A percentile compares a stretch with the other conserved stretches of the same genome.
Evolutionary conservation across 92 coral and sea anemone species (phyloP).

Genomic region (Micromussa lordhowensis): DNA sequence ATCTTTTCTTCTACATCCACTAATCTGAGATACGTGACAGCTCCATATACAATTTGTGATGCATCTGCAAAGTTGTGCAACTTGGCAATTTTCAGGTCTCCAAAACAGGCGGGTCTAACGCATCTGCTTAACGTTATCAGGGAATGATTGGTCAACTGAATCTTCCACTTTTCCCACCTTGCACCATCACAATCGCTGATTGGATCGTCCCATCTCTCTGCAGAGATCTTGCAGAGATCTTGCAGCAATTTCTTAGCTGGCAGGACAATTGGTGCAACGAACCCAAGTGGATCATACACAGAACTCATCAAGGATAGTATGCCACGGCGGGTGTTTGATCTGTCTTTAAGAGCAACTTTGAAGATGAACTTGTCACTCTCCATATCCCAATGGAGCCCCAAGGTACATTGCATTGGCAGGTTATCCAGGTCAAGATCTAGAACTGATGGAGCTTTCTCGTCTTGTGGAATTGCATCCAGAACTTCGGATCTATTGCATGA

Average conservation of each 20-base stretch:
- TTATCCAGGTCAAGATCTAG: neutral
- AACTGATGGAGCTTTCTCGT: neutral
- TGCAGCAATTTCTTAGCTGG: too few species aligned
- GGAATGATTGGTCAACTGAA: slow-evolving; percentile 19
- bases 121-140: slow-evolving; percentile 16
- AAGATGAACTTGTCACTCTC: too few species aligned
- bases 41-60: too few species aligned
- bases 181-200: neutral
- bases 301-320: slow-evolving; percentile 12
- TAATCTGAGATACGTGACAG: neutral
- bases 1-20: neutral
- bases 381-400: too few species aligned
- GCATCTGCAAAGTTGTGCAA: too few species aligned
- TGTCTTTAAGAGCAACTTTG: too few species aligned
- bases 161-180: slow-evolving; percentile 40
- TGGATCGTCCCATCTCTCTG: too few species aligned
- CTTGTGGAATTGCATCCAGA: neutral
- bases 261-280: too few species aligned
- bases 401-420: too few species aligned
- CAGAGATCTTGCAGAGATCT: too few species aligned
- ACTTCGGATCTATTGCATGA: neutral
- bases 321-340: slow-evolving; percentile 10
- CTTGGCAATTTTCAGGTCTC: neutral
- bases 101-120: neutral
- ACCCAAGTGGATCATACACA: slow-evolving; percentile 15